Percentiles rank a stretch among this genome's conserved stretches.
phyloP scores from a whole-genome alignment of 2,888 invertebrate species.

The Malthinus seriepunctatus region DNA sequence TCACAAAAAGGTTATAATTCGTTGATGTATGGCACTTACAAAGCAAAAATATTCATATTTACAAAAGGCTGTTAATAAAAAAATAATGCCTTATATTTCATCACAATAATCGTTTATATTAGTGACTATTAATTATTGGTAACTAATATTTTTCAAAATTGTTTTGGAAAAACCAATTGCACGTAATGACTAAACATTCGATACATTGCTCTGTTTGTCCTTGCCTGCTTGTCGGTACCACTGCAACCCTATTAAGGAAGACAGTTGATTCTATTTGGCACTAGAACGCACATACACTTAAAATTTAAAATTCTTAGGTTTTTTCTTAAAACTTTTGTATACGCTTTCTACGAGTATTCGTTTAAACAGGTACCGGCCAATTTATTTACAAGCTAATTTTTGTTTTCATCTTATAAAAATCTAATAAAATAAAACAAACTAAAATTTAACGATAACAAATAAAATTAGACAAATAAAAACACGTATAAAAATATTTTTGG shows the following conservation, averaged over 20 bases:
- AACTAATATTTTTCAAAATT: constrained; percentile 35
- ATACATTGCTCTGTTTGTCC: constrained; percentile 50
- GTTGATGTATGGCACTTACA: constrained; percentile 49
- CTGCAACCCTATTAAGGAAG: constrained; percentile 51
- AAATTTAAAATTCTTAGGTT: constrained; percentile 1
- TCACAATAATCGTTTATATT: constrained; percentile 42
- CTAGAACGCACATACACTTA: constrained; percentile 34
- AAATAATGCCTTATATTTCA: constrained; percentile 33
- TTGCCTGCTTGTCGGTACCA: constrained; percentile 48
- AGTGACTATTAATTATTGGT: constrained; percentile 41
- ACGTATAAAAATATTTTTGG: constrained; percentile 21
- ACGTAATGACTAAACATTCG: constrained; percentile 44
- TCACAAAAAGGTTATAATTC: constrained; percentile 42
- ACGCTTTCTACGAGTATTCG: constrained; percentile 48
- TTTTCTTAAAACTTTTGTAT: constrained; percentile 32
- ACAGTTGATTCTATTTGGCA: constrained; percentile 54
- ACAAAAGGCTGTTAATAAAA: constrained; percentile 30
- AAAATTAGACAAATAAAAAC: constrained; percentile 19
- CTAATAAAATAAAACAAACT: constrained; percentile 30
- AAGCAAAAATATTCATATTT: constrained; percentile 34
- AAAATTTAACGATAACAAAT: constrained; percentile 23
- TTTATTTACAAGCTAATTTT: constrained; percentile 42
- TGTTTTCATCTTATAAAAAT: constrained; percentile 26
- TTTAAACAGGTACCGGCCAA: constrained; percentile 53
- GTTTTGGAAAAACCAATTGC: constrained; percentile 40